Percentiles rank a stretch among this genome's conserved stretches.
Evolutionary conservation across 2,888 invertebrate genomes (phyloP).

Genomic region (Eupsilia transversa): DNA sequence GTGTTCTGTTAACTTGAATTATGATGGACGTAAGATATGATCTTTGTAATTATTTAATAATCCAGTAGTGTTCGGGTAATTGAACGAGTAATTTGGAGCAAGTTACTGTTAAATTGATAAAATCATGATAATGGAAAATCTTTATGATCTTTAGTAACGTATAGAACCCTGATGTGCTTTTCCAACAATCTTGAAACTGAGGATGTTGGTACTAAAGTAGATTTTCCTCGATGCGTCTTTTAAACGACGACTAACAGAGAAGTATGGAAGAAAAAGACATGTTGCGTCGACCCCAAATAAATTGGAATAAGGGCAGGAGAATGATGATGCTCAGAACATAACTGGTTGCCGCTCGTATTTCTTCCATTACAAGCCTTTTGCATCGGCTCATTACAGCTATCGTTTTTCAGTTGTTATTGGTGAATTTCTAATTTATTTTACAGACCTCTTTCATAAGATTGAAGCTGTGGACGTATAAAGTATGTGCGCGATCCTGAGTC

Average conservation of each 20-base stretch:
- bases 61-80: slow-evolving; percentile 43
- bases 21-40: slow-evolving; percentile 47
- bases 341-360: neutral
- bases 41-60: slow-evolving; percentile 59
- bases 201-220: neutral
- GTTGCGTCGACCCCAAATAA: too few relatives aligned
- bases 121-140: slow-evolving; percentile 14
- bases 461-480: slow-evolving; percentile 18
- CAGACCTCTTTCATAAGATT: neutral
- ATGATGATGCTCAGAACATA: neutral
- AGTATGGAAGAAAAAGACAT: too few relatives aligned
- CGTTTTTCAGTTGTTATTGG: neutral
- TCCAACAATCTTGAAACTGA: neutral
- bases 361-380: neutral
- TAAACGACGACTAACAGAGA: too few relatives aligned
- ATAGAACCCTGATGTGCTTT: neutral
- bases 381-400: neutral
- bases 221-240: neutral
- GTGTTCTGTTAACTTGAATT: slow-evolving; percentile 57
- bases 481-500: slow-evolving; percentile 33
- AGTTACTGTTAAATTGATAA: slow-evolving; percentile 46
- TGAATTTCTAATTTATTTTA: slow-evolving; percentile 19
- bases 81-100: slow-evolving; percentile 36
- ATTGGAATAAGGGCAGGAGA: too few relatives aligned
- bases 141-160: neutral